A percentile compares a stretch with the other conserved stretches of the same genome.
Evolutionary conservation across 2,888 invertebrate genomes (phyloP).

Genomic region (Chrysotoxum bicinctum): DNA sequence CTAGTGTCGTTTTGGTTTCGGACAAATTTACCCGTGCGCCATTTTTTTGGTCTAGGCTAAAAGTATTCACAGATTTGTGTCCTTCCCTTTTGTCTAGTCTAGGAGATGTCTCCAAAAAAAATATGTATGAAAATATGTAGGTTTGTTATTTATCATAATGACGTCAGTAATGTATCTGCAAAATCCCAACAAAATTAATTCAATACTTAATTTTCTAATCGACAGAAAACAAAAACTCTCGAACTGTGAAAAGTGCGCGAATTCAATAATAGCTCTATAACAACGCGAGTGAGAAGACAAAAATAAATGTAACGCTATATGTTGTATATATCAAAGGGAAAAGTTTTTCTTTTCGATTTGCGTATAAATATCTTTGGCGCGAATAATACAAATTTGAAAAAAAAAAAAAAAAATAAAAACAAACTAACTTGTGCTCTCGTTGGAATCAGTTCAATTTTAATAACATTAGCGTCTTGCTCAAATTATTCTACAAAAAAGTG

Average conservation of each 20-base stretch:
- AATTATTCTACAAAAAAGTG: slow-evolving; percentile 3
- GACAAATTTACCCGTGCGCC: not conserved
- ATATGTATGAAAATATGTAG: slow-evolving; percentile 28
- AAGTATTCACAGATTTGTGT: not conserved
- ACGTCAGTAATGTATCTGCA: slow-evolving; percentile 37
- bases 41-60: not conserved
- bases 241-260: slow-evolving; percentile 52
- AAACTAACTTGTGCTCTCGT: slow-evolving; percentile 31
- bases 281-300: slow-evolving; percentile 10
- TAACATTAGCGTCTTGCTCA: not conserved
- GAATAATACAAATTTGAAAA: not conserved
- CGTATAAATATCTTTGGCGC: slow-evolving; percentile 7
- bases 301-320: slow-evolving; percentile 36
- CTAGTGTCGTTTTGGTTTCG: not conserved
- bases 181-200: slow-evolving; percentile 25
- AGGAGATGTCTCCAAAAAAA: not conserved
- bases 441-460: slow-evolving; percentile 15
- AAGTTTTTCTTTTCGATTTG: slow-evolving; percentile 19
- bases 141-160: slow-evolving; percentile 46
- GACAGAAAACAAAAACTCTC: slow-evolving; percentile 19
- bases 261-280: slow-evolving; percentile 27
- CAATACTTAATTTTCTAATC: slow-evolving; percentile 20
- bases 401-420: slow-evolving; percentile 15
- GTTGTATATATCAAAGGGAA: slow-evolving; percentile 17
- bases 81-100: slow-evolving; percentile 1